Evolutionary conservation across 2,113 vertebrate genomes (phyloP).

Genomic region (Ictidomys tridecemlineatus): DNA sequence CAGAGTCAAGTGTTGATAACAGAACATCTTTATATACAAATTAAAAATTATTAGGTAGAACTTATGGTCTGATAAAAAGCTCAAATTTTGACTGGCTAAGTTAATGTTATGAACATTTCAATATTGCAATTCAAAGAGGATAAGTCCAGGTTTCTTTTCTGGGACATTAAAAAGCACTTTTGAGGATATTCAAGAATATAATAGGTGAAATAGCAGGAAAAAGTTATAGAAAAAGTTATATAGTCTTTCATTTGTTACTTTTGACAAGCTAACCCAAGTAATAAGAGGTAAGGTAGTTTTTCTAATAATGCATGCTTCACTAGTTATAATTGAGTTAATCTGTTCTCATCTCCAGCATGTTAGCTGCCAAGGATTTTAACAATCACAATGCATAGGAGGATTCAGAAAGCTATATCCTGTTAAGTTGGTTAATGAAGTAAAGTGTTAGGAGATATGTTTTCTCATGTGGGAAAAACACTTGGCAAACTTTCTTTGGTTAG

Average conservation of each 20-base stretch:
- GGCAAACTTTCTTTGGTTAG: neutral
- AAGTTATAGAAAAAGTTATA: slow-evolving; percentile 2
- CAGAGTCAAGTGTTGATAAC: slow-evolving; percentile 21
- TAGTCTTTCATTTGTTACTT: slow-evolving; percentile 51
- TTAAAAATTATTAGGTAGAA: neutral
- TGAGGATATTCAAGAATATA: slow-evolving; percentile 1
- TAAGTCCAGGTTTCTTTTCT: neutral
- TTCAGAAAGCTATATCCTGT: slow-evolving; percentile 12
- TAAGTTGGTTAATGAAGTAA: slow-evolving; percentile 61
- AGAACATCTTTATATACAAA: neutral
- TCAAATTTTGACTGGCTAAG: slow-evolving; percentile 33
- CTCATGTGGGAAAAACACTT: slow-evolving; percentile 38
- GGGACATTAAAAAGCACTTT: neutral
- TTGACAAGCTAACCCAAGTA: slow-evolving; percentile 59
- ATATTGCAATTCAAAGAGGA: neutral
- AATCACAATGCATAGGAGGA: slow-evolving; percentile 30
- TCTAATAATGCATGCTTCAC: slow-evolving; percentile 13
- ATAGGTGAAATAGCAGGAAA: neutral
- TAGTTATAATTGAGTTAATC: slow-evolving; percentile 31
- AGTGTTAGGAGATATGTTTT: slow-evolving; percentile 66
- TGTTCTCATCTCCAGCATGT: slow-evolving; percentile 46
- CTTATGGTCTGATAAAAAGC: neutral
- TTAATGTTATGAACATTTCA: neutral
- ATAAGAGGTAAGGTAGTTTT: slow-evolving; percentile 17
- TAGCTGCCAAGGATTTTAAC: slow-evolving; percentile 68